Base-by-base conservation (phyloP, 1,140 invertebrate genomes). In the Psilanteris sp. region DNA sequence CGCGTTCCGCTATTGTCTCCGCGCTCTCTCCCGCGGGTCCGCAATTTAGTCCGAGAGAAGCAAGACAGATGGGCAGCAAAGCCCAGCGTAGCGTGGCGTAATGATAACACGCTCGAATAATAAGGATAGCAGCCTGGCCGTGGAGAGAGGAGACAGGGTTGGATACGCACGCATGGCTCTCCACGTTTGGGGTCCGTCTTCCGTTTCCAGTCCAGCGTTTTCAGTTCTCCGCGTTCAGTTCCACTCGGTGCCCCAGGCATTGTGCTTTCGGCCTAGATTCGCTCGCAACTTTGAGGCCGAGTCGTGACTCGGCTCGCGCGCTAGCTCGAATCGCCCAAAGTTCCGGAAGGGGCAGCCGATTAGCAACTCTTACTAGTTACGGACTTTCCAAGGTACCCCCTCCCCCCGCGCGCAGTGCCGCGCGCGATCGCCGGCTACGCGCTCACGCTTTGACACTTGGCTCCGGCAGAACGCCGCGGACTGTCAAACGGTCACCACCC, bases 21-120 rank as follows among this genome's bases (percentile, higher is more conserved):
- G 10, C 4, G 9, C 11, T 20, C 39, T 0, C 11, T 11, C 29
- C 5, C 1, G 1, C 29, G 46, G n/a, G 36, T 15, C 50, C 41
- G 57, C 41, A 52, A 54, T 39, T 18, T 16, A 48, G 31, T 29
- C 8, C 44, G 50, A 24, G 39, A 64, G 44, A 24, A 68, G n/a
- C n/a, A 61, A 54, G 79, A 70, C 77, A 77, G 72, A 77, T 73
- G 73, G 80, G 71, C 66, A 79, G 77, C 70, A 68, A 76, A 76
- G 59, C 70, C 77, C 75, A 79, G 72, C 77, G 70, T 80, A 82
- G 72, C 79, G 70, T 81, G 76, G 74, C 78, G 83, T 83, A 83
- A 86, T 84, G 83, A 87, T 87, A 87, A 84, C 83, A 86, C 84
- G 85, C 85, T 86, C 84, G 85, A 87, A 86, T 87, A 88, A 88